Conservation (phyloP, 2,113 vertebrate species). For the Ochotona princeps region DNA sequence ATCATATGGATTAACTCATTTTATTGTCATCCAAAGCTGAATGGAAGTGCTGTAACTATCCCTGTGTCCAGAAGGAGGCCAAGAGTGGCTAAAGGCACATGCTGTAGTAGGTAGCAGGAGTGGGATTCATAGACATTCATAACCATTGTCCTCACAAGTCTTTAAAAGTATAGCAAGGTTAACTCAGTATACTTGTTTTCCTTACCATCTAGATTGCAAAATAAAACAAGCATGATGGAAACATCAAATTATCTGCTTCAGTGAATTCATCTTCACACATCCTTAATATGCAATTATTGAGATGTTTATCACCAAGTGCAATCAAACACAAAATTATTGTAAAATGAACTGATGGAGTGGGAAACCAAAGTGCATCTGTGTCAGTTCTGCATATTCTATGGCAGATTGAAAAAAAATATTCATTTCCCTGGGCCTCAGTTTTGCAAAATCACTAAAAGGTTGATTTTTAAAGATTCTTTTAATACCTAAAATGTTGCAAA, state of each 20-base stretch:
- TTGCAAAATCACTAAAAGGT: not conserved
- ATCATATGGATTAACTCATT: not conserved
- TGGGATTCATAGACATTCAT: not conserved
- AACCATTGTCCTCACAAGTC: not conserved
- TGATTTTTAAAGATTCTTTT: slow-evolving; percentile 19
- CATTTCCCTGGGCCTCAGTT: not conserved
- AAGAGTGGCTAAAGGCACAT: not conserved
- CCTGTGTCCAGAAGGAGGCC: not conserved
- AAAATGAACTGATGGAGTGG: not conserved
- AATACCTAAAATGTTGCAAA: not conserved
- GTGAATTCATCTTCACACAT: slow-evolving; percentile 7
- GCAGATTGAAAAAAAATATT: not conserved
- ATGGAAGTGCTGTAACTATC: not conserved
- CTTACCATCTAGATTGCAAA: not conserved
- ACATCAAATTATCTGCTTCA: slow-evolving; percentile 42
- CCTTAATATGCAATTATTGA: slow-evolving; percentile 60
- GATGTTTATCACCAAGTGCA: not conserved
- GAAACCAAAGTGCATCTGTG: not conserved
- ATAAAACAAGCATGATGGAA: slow-evolving; percentile 42
- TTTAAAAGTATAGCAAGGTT: not conserved
- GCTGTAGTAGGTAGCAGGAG: too few relatives aligned
- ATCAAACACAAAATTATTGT: slow-evolving; percentile 38
- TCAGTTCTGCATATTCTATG: not conserved
- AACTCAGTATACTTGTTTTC: not conserved
- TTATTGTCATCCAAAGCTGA: not conserved